Evolutionary conservation across 2,888 invertebrate genomes (phyloP), one percentile per base, ranked within the genome.

Genomic region (Lordiphosa andalusiaca): DNA sequence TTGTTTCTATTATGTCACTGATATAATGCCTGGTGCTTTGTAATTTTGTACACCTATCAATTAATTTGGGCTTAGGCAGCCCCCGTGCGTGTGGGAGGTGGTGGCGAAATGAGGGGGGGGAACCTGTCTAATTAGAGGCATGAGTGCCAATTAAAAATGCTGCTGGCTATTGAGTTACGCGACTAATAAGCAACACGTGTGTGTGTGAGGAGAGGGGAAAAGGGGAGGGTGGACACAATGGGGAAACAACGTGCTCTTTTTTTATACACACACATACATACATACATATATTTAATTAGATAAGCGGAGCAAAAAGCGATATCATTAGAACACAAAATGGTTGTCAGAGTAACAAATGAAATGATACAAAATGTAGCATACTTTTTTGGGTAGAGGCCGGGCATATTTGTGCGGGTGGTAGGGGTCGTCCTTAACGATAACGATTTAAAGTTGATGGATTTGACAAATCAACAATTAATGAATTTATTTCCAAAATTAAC

Each of bases 131-230:
- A 73, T 70, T 57, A 65, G 47, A 54, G 40, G 48, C 56, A 44
- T 54, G 49, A 58, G 41, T 39, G 59, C 64, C 55, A 69, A 69
- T 80, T 67, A 69, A 75, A 78, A 72, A 65, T 30, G 42, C 56
- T 60, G 30, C 38, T 51, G 44, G 54, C 39, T 50, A 66, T 82
- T 72, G 69, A 80, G 67, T 80, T 60, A 72, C 53, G 53, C 56
- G 49, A 39, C 62, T 71, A 75, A 75, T 53, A 64, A 75, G 72
- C 66, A 58, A 37, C 75, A 75, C 78, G 74, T 82, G 71, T 51
- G 54, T 74, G 74, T 82, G 71, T 51, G 54, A 25, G 30, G 12
- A 3, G 0, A 48, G 23, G 23, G 19, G 3, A 2, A 16, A 16
- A 16, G 16, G 16, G 47, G 30, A 6, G 10, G n/a, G n/a, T n/a